Base-by-base conservation (phyloP, 2,888 invertebrate species). In the Emmelina monodactyla region DNA sequence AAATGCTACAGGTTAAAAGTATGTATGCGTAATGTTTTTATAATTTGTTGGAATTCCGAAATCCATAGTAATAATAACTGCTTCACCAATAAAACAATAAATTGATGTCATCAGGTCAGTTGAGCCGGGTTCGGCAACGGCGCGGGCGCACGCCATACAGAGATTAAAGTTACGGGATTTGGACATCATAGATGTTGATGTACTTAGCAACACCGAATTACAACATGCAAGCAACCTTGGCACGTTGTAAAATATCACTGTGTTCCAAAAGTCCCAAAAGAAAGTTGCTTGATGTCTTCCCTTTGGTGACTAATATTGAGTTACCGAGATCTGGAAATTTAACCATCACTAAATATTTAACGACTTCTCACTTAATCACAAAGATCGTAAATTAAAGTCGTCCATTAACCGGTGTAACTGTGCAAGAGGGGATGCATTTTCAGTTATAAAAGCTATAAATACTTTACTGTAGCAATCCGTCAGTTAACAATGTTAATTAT, bases 401-500 rank as follows among this genome's bases (percentile, higher is more conserved):
- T 30, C 25, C 25, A 25, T 25, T 25, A 25, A 25, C 3, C 6
- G n/a, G n/a, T n/a, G n/a, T n/a, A n/a, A n/a, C n/a, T n/a, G n/a
- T n/a, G n/a, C n/a, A n/a, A n/a, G n/a, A n/a, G n/a, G n/a, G n/a
- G n/a, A 25, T 25, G 25, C 4, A 25, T 25, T 11, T 25, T 25
- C 25, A 12, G 5, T 10, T 16, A 9, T 22, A 22, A 22, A 28
- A 34, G 15, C 15, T 15, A 25, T 25, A 25, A 25, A 25, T 10
- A 11, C 6, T 25, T 25, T 7, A 25, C 11, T 9, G n/a, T 10
- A n/a, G 25, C n/a, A 4, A 10, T 25, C 11, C n/a, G 25, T 25
- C 25, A 25, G 11, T 3, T 44, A 25, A 19, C 19, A 9, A 6
- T 9, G 25, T 36, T 53, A 54, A 58, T 60, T 58, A 58, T 44